Base-by-base conservation (phyloP, 2,113 vertebrate genomes). In the Oriolus oriolus region DNA sequence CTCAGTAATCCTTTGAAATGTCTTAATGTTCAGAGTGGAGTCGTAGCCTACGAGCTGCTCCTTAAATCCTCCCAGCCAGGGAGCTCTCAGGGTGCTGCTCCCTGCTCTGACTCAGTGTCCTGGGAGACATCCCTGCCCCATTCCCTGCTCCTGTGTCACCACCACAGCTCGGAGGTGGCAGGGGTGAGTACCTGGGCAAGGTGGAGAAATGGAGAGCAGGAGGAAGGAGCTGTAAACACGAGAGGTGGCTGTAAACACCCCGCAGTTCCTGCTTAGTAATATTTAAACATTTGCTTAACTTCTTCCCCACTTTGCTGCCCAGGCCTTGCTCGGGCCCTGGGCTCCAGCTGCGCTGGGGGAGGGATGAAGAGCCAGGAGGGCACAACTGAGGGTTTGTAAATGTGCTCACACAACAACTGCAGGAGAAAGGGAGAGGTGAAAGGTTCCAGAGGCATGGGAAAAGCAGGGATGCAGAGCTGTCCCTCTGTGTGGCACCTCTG, bases 271-370 rank as follows among this genome's bases (percentile, higher is more conserved):
- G 95, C 93, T 86, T 28, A 42, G 79, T 39, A 27, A 71, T 47
- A 68, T 33, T 87, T 91, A 24, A 96, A 83, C 68, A 42, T 95
- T 96, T 95, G 83, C 27, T 95, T 74, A 54, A 84, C 85, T 93
- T 81, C 90, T 86, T 35, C 57, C 70, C 75, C 41, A 6, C 63
- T 61, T 15, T 15, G 13, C 65, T 59, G 74, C 28, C 0, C 35
- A 7, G 57, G 30, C 65, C 53, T 30, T 18, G 42, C 17, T 2
- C 0, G 3, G 3, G 7, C 68, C 20, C 82, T 13, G 64, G 57
- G 87, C 87, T 90, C 61, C 65, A 13, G 85, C 82, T 6, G 31
- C 22, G 9, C 6, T n/a, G 42, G 63, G 65, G 54, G 28, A 53
- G 52, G 81, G 69, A 39, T 39, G 78, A 37, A 84, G 39, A 42